Evolutionary conservation across 2,797 vertebrate genomes (phyloP).

Genomic region (Cirrhinus mrigala): DNA sequence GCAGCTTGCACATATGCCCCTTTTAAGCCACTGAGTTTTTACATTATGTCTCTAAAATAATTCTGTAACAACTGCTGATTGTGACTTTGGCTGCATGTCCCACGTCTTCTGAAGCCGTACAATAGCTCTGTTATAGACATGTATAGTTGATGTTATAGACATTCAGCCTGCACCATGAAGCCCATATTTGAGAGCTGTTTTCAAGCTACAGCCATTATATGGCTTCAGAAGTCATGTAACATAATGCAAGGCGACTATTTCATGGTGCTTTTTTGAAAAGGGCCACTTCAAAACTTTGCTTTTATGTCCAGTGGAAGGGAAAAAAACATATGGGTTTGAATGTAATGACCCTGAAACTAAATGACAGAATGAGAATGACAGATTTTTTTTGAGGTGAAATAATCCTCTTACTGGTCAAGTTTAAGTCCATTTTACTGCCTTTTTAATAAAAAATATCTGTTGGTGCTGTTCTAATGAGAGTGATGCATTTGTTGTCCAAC

Average conservation of each 20-base stretch:
- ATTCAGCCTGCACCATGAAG: background rate
- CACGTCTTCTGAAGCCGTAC: background rate
- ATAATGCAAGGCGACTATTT: background rate
- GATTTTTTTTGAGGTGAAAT: background rate
- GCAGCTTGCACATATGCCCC: conserved; percentile 74
- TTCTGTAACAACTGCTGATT: background rate
- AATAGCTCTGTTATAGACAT: background rate
- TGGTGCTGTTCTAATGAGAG: background rate
- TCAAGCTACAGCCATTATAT: background rate
- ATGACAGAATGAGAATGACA: background rate
- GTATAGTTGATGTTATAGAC: background rate
- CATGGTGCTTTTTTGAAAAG: background rate
- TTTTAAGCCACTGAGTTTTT: conserved; percentile 1
- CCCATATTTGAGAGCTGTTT: conserved; percentile 3
- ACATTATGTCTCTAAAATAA: background rate
- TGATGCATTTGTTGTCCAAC: conserved; percentile 22
- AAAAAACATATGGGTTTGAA: background rate
- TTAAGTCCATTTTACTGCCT: background rate
- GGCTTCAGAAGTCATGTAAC: background rate
- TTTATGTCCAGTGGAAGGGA: background rate
- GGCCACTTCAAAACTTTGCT: background rate
- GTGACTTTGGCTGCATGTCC: background rate
- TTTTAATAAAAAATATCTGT: background rate
- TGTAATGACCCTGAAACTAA: conserved; percentile 5
- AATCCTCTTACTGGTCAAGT: background rate